These are phyloP conservation scores for Clostera curtula DNA, from an alignment of 2,888 invertebrate genomes.

Conservation along the genomic window DNA sequence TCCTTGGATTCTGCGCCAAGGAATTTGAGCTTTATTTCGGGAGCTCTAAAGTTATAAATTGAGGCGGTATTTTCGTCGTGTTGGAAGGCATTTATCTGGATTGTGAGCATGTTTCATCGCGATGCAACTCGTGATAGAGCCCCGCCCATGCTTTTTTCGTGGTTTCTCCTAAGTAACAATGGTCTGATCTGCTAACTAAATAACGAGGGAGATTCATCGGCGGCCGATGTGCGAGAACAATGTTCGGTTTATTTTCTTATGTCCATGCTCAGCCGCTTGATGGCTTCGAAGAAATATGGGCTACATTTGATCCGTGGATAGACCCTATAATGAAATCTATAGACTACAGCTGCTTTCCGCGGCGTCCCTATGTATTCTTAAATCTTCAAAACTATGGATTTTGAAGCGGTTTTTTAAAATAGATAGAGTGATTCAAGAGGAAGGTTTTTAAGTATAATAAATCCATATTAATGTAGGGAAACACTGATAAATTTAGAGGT, in stretches of 20 bases:
- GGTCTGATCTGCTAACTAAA: conserved; percentile 73
- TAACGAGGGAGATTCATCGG: conserved; percentile 61
- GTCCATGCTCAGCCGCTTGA: conserved; percentile 26
- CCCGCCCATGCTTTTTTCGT: conserved; percentile 73
- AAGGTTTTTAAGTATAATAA: too few relatives aligned
- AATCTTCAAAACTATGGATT: too few relatives aligned
- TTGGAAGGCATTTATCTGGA: conserved; percentile 67
- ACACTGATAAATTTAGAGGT: too few relatives aligned
- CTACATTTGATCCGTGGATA: too few relatives aligned
- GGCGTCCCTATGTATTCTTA: too few relatives aligned
- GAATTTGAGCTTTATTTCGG: conserved; percentile 27
- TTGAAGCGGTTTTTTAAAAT: too few relatives aligned
- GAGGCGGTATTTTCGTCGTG: conserved; percentile 27
- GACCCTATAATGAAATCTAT: too few relatives aligned
- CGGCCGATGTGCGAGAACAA: conserved; percentile 50
- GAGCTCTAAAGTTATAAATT: conserved; percentile 21
- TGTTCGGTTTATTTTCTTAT: conserved; percentile 40
- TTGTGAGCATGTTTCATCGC: conserved; percentile 65
- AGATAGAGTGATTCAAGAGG: too few relatives aligned
- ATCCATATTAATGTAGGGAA: too few relatives aligned
- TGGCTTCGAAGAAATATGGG: conserved; percentile 17
- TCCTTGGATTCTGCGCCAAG: conserved; percentile 18
- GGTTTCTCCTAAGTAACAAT: conserved; percentile 69
- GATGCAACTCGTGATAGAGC: conserved; percentile 59
- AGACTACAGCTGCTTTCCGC: too few relatives aligned